A percentile compares a stretch with the other conserved stretches of the same genome.
Conservation (phyloP, 2,797 vertebrate genomes). For the Erithacus rubecula region DNA sequence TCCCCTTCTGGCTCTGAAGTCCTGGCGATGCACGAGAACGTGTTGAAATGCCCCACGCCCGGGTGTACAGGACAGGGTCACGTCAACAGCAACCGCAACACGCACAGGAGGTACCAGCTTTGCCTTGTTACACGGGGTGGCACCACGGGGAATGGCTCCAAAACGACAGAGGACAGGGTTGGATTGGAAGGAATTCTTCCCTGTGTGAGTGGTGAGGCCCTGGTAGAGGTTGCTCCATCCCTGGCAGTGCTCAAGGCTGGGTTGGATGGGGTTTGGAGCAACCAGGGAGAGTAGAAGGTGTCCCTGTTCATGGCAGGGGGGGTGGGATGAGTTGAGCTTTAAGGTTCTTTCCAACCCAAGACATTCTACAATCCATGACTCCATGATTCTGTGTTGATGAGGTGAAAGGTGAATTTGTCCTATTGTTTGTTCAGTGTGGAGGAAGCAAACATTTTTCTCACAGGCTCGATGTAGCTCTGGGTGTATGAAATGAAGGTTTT, state of each 20-base stretch:
- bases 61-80: slow-evolving; percentile 98
- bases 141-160: not conserved
- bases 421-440: not conserved
- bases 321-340: not conserved
- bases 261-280: fast-evolving
- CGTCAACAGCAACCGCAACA: slow-evolving; percentile 98
- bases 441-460: not conserved
- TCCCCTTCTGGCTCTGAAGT: slow-evolving; percentile 72
- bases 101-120: slow-evolving; percentile 89
- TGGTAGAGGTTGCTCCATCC: not conserved
- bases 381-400: not conserved
- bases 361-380: not conserved
- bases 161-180: not conserved
- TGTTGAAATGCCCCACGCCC: slow-evolving; percentile 96
- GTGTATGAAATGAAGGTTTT: not conserved
- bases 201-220: not conserved
- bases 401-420: not conserved
- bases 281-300: not conserved
- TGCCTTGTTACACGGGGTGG: not conserved
- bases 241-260: too few relatives aligned
- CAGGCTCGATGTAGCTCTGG: not conserved
- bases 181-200: not conserved
- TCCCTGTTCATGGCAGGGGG: not conserved
- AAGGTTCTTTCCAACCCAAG: not conserved
- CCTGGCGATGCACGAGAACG: slow-evolving; percentile 97